Conservation (phyloP, 2,113 vertebrate species). For the Columba janthina region DNA sequence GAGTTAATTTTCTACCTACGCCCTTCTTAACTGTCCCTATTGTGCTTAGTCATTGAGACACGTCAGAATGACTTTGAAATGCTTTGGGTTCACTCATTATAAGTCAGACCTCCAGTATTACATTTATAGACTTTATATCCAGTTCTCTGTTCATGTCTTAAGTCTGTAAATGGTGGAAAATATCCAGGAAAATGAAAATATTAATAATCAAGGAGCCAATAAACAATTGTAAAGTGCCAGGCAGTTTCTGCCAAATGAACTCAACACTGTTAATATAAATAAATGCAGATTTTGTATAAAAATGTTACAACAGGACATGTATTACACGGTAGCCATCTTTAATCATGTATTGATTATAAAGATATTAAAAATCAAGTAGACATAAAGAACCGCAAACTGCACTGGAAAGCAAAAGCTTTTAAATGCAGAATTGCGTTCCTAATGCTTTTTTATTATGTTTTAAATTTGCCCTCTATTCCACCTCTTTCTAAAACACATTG, state of each 20-base stretch:
- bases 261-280: neutral
- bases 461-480: conserved; percentile 41
- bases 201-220: neutral
- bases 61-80: conserved; percentile 25
- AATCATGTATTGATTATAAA: neutral
- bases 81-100: neutral
- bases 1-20: conserved; percentile 12
- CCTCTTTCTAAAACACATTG: neutral
- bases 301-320: neutral
- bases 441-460: neutral
- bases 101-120: neutral
- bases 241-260: neutral
- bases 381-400: neutral
- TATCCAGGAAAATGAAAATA: conserved; percentile 14
- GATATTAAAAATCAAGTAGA: conserved; percentile 4
- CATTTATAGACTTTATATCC: neutral
- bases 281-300: neutral
- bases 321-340: neutral
- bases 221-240: neutral
- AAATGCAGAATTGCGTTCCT: neutral
- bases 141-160: neutral
- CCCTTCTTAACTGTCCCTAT: conserved; percentile 42
- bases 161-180: conserved; percentile 10
- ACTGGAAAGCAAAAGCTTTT: neutral
- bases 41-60: conserved; percentile 60